phyloP scores from a whole-genome alignment of 2,888 invertebrate species.

The Coenonympha glycerion region DNA sequence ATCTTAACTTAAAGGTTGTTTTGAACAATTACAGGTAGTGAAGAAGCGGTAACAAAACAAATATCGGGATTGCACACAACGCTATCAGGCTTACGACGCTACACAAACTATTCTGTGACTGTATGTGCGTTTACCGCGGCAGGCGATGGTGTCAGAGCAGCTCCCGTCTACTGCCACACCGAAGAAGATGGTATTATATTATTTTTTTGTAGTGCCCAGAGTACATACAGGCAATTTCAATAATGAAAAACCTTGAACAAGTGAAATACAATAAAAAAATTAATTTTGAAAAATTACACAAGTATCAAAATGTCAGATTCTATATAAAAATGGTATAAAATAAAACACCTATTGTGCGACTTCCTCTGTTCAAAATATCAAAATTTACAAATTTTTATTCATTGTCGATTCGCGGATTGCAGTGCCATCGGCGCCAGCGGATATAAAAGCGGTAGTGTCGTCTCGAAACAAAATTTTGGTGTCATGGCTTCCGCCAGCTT shows the following conservation, averaged over 20 bases:
- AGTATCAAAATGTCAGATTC: no score
- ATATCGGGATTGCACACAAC: constrained; percentile 81
- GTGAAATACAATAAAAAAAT: no score
- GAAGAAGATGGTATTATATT: constrained; percentile 85
- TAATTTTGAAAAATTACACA: no score
- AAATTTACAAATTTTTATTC: background rate
- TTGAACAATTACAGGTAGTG: constrained; percentile 73
- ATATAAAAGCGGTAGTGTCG: constrained; percentile 92
- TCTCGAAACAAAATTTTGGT: constrained; percentile 89
- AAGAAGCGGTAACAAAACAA: constrained; percentile 85
- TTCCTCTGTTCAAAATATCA: no score
- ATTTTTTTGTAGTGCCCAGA: background rate
- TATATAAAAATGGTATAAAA: no score
- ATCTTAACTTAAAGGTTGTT: background rate
- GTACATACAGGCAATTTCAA: no score
- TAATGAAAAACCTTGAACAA: no score
- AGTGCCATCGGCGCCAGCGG: constrained; percentile 93
- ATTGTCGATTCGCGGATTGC: no score
- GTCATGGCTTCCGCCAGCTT: constrained; percentile 91
- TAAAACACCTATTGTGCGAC: no score
- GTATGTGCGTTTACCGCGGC: constrained; percentile 91
- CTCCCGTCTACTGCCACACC: constrained; percentile 89
- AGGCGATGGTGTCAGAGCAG: constrained; percentile 91
- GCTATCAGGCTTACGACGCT: constrained; percentile 85
- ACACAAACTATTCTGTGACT: constrained; percentile 94